Conservation (phyloP, 2,797 vertebrate species). For the Poecilia gillii region DNA sequence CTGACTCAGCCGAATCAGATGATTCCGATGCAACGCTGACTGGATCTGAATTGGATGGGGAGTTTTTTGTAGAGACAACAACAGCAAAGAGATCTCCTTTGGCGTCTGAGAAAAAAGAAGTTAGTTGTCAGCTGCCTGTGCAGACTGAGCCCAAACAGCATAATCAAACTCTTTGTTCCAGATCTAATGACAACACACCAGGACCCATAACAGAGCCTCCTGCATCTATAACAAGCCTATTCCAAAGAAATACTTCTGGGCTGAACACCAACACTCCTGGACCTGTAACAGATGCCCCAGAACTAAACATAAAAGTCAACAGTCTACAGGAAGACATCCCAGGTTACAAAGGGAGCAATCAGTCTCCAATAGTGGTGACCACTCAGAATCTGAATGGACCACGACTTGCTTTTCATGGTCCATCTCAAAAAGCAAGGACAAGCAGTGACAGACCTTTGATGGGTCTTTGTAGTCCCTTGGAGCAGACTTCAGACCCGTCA, state of each 20-base stretch:
- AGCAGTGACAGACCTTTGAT: constrained; percentile 69
- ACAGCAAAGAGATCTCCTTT: constrained; percentile 25
- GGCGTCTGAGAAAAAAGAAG: constrained; percentile 44
- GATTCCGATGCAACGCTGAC: constrained; percentile 72
- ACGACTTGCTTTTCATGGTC: constrained; percentile 55
- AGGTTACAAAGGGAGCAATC: constrained; percentile 26
- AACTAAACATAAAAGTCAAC: constrained; percentile 25
- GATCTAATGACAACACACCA: constrained; percentile 40
- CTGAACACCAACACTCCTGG: constrained; percentile 52
- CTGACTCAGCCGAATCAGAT: constrained; percentile 64
- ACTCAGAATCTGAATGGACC: constrained; percentile 78
- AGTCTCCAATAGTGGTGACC: constrained; percentile 73
- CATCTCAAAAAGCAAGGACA: constrained; percentile 41
- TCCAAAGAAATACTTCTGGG: constrained; percentile 40
- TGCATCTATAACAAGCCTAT: constrained; percentile 34
- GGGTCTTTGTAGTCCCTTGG: constrained; percentile 57
- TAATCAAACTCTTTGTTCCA: constrained; percentile 23
- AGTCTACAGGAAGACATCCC: constrained; percentile 29
- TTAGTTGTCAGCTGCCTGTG: constrained; percentile 34
- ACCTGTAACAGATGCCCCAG: constrained; percentile 48
- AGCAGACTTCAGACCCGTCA: constrained; percentile 39
- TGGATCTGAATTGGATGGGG: constrained; percentile 66
- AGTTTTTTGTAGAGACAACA: constrained; percentile 38
- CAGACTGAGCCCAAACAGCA: constrained; percentile 60
- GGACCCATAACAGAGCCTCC: constrained; percentile 71